Evolutionary conservation across 2,113 vertebrate genomes (phyloP), one percentile per base, ranked within the genome.

Genomic region (Bubo bubo): DNA sequence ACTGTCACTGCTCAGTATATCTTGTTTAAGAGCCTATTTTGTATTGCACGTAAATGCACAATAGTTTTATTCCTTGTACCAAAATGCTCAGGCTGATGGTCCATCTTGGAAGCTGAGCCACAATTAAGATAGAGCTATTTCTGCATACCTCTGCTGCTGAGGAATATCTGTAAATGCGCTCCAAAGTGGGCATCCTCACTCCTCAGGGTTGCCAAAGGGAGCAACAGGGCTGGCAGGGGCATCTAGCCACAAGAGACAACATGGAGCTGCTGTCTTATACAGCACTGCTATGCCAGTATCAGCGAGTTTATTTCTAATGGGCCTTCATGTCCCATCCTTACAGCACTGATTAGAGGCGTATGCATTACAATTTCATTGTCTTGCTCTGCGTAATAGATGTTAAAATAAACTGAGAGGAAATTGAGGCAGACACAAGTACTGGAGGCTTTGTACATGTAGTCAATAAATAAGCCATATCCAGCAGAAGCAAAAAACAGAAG

Each of bases 321-420:
- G 41, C 12, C 41, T 77, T 70, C 56, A 35, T 13, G 70, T 52
- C 50, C 19, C 32, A 66, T 39, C 50, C 21, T 66, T 74, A 32
- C 28, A 81, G 60, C 2, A 4, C 41, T 52, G 45, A 27, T 34
- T 35, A 43, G 59, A 66, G 45, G 8, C 41, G 28, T 53, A 58
- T 1, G 8, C 37, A 49, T 5, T 37, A 55, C 1, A 0, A 45
- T 64, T 76, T n/a, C 3, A 1, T 64, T 91, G 26, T 28, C 32
- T 63, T 64, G 22, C 34, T 59, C 68, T 80, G 53, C 22, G 28
- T 50, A 82, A 68, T 3, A 68, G 19, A 21, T 53, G 37, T 16
- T 18, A 23, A 85, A 92, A 56, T 62, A 79, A 88, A 11, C 19
- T 26, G n/a, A 74, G 32, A 79, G 9, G 55, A 84, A 72, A 83